These are phyloP conservation scores for Triplophysa siluroides DNA, from an alignment of 2,113 vertebrate species.

Conservation along the genomic window DNA sequence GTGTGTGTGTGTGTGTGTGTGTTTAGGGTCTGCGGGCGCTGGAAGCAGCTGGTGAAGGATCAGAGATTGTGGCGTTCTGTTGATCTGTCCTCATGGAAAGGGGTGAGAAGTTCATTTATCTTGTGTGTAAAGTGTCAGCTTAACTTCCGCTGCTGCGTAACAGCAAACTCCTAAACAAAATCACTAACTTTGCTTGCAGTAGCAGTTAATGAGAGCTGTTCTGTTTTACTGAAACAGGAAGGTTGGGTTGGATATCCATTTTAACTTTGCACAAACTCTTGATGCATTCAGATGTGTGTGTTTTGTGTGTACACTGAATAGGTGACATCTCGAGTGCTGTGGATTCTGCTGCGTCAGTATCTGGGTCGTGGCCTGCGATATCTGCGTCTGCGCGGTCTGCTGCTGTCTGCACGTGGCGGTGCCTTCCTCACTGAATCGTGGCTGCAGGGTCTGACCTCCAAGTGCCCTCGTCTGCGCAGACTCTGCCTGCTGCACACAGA, in stretches of 20 bases:
- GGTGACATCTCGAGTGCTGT: constrained; percentile 76
- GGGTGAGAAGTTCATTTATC: constrained; percentile 61
- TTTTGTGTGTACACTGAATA: constrained; percentile 47
- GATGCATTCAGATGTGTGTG: not conserved
- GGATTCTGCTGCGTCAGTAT: constrained; percentile 75
- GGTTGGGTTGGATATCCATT: not conserved
- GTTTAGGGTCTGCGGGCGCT: constrained; percentile 75
- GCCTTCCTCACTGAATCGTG: constrained; percentile 75
- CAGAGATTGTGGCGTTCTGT: constrained; percentile 76
- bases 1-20: not conserved
- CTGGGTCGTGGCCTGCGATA: constrained; percentile 73
- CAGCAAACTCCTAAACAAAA: no score
- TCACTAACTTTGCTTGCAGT: no score
- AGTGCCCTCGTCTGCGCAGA: constrained; percentile 73
- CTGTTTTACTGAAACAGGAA: not conserved
- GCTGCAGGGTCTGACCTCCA: constrained; percentile 72
- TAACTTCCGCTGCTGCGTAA: no score
- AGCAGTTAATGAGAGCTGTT: not conserved
- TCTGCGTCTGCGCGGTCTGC: constrained; percentile 72
- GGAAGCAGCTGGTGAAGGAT: constrained; percentile 76
- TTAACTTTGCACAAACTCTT: not conserved
- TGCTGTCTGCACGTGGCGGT: constrained; percentile 72
- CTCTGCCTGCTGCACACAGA: constrained; percentile 72
- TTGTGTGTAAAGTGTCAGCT: no score
- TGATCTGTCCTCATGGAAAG: constrained; percentile 75